These are phyloP conservation scores for Halcyon chelicuti DNA, from an alignment of 2,797 vertebrate genomes.

Conservation along the genomic window DNA sequence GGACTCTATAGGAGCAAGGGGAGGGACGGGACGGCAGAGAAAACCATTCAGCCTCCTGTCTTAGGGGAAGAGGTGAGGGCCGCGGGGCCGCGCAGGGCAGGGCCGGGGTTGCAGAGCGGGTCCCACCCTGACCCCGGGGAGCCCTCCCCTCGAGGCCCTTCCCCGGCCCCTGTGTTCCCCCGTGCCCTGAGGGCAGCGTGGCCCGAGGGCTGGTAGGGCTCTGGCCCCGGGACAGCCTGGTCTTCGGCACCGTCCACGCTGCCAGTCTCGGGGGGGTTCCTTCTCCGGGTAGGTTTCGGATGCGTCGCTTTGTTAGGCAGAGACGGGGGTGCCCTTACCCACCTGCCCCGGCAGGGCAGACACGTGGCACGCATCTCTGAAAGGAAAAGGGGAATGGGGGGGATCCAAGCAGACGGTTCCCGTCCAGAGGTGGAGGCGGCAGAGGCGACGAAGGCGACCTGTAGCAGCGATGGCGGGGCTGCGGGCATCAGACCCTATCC, in stretches of 20 bases:
- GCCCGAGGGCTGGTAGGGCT: not conserved
- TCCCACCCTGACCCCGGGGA: not conserved
- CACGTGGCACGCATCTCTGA: rapidly evolving
- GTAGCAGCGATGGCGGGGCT: not conserved
- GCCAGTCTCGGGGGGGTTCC: not conserved
- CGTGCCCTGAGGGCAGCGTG: not conserved
- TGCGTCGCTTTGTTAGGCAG: not conserved
- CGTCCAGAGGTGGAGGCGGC: rapidly evolving
- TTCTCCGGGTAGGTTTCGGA: not conserved
- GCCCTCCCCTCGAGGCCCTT: not conserved
- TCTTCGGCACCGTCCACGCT: not conserved
- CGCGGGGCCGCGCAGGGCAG: constrained; percentile 34
- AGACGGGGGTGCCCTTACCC: rapidly evolving
- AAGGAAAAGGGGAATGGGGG: not conserved
- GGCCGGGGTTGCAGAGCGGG: not conserved
- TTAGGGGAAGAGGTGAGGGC: constrained; percentile 78
- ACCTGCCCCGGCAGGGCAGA: not conserved
- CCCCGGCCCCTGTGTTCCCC: not conserved
- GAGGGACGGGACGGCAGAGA: constrained; percentile 25
- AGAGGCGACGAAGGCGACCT: too few relatives aligned
- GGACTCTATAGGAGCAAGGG: constrained; percentile 79
- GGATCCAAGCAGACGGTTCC: too few relatives aligned
- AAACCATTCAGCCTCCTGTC: constrained; percentile 74
- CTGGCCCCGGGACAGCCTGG: not conserved
- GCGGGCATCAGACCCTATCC: not conserved